Evolutionary conservation across 2,888 invertebrate species (phyloP).

Genomic region (Hartigia nigra): DNA sequence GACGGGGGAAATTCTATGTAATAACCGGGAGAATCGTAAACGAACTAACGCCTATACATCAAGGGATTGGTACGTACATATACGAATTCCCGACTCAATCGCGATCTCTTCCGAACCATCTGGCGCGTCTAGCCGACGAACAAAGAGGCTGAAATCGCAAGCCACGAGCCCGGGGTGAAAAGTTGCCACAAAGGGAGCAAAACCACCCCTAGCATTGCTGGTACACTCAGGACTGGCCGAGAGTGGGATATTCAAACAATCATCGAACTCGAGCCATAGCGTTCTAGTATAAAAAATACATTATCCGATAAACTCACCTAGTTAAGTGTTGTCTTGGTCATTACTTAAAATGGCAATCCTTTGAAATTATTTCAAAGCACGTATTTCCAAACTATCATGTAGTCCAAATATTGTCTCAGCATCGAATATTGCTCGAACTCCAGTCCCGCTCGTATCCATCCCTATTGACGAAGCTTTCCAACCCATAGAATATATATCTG

Average conservation of each 20-base stretch:
- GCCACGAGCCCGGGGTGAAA: slow-evolving; percentile 10
- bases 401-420: background rate
- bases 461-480: background rate
- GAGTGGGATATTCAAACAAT: background rate
- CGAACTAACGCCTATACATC: background rate
- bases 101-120: slow-evolving; percentile 18
- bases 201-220: slow-evolving; percentile 5
- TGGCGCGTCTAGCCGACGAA: slow-evolving; percentile 16
- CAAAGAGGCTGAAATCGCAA: slow-evolving; percentile 14
- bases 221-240: background rate
- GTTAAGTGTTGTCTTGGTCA: background rate
- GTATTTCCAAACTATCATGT: background rate
- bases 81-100: slow-evolving; percentile 13
- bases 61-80: background rate
- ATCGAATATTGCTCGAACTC: background rate
- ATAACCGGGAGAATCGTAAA: background rate
- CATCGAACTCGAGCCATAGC: background rate
- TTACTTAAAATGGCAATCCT: background rate
- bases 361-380: background rate
- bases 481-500: slow-evolving; percentile 21
- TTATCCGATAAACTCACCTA: background rate
- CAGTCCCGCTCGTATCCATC: background rate
- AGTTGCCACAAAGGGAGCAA: slow-evolving; percentile 20
- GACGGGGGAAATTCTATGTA: background rate
- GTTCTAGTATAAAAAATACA: background rate